Percentiles rank a stretch among this genome's conserved stretches.
Conservation (phyloP, 2,888 invertebrate species). For the Scaptomyza reducta region DNA sequence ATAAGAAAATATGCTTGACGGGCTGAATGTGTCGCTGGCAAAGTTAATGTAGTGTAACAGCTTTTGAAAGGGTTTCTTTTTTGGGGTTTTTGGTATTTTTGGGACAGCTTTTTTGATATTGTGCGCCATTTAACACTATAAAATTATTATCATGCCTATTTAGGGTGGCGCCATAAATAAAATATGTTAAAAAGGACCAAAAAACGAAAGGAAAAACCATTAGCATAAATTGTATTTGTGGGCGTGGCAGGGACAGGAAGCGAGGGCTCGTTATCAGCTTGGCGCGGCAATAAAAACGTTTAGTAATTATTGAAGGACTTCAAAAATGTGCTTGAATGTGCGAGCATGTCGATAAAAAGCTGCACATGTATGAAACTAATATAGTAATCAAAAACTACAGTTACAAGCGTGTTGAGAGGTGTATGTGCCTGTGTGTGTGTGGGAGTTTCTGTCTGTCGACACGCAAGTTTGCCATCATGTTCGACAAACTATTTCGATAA, state of each 20-base stretch:
- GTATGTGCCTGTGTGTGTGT: not conserved
- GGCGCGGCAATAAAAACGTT: slow-evolving; percentile 71
- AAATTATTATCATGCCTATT: slow-evolving; percentile 73
- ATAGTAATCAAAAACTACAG: slow-evolving; percentile 64
- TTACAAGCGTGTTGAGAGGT: slow-evolving; percentile 45
- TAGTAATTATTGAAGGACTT: slow-evolving; percentile 63
- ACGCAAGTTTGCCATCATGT: slow-evolving; percentile 70
- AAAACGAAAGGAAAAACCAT: slow-evolving; percentile 40
- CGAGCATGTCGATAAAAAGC: slow-evolving; percentile 57
- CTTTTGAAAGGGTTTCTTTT: slow-evolving; percentile 62
- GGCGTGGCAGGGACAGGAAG: slow-evolving; percentile 8
- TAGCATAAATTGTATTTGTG: slow-evolving; percentile 57
- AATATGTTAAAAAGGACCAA: slow-evolving; percentile 24
- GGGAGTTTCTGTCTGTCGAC: slow-evolving; percentile 32
- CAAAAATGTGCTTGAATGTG: slow-evolving; percentile 43
- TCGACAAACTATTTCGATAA: slow-evolving; percentile 74
- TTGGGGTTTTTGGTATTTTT: slow-evolving; percentile 12
- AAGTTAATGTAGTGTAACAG: slow-evolving; percentile 75
- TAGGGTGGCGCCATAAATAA: slow-evolving; percentile 50
- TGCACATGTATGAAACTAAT: slow-evolving; percentile 50
- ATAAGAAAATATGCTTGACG: slow-evolving; percentile 73
- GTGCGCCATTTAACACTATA: slow-evolving; percentile 76
- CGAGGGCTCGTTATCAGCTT: slow-evolving; percentile 56
- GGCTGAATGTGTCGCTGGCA: slow-evolving; percentile 57
- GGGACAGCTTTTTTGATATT: slow-evolving; percentile 33